These are phyloP conservation scores for Spatula versicolor DNA, from an alignment of 2,797 vertebrate genomes.

Conservation along the genomic window DNA sequence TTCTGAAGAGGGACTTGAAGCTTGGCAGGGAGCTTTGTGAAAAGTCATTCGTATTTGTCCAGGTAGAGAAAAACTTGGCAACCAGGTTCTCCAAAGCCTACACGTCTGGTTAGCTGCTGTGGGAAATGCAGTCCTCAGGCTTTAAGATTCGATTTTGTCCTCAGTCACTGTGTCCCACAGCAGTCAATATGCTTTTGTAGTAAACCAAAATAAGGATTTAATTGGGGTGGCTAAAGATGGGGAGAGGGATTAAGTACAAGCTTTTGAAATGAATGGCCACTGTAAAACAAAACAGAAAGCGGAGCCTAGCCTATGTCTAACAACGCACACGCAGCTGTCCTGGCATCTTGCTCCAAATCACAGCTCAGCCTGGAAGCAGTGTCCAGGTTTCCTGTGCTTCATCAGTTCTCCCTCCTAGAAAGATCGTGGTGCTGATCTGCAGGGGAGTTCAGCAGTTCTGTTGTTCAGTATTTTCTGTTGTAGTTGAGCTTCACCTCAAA, in stretches of 20 bases:
- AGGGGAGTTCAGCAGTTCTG: background rate
- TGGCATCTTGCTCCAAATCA: background rate
- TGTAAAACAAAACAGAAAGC: background rate
- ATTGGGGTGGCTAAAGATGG: background rate
- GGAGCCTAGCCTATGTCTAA: background rate
- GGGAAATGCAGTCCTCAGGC: background rate
- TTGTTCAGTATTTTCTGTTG: background rate
- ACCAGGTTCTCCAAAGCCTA: background rate
- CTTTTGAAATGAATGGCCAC: background rate
- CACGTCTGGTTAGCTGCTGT: background rate
- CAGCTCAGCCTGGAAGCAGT: background rate
- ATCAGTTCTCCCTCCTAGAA: background rate
- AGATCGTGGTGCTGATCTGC: background rate
- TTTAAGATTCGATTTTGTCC: background rate
- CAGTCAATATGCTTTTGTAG: background rate
- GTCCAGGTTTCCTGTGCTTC: background rate
- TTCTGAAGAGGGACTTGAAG: background rate
- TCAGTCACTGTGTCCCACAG: background rate
- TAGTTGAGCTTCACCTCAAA: background rate
- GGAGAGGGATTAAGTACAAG: background rate
- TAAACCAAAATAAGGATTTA: background rate
- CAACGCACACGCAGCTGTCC: background rate
- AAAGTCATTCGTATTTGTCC: background rate
- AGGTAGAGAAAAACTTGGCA: background rate
- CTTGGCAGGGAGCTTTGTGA: background rate